phyloP scores from a whole-genome alignment of 2,888 invertebrate species.

The Cephus nigrinus region DNA sequence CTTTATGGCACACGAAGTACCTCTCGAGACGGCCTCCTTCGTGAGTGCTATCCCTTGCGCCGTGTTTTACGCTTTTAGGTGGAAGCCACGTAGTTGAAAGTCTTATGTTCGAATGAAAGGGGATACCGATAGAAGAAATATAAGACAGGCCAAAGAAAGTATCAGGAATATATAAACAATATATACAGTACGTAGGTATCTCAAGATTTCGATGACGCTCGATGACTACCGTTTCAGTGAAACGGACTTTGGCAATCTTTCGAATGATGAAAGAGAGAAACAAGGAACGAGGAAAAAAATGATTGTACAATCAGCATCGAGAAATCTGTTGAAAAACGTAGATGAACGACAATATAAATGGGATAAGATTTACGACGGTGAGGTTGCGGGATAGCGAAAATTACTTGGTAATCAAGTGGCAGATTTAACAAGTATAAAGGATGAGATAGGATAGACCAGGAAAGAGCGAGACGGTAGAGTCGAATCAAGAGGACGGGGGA shows the following conservation, averaged over 20 bases:
- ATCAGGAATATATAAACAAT: not conserved
- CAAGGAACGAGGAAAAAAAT: too few relatives aligned
- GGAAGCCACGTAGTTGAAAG: not conserved
- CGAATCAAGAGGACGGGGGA: not conserved
- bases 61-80: not conserved
- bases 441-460: not conserved
- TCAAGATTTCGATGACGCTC: not conserved
- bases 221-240: not conserved
- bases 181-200: not conserved
- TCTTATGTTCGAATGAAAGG: not conserved
- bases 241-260: not conserved
- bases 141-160: not conserved
- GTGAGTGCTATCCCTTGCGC: not conserved
- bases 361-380: not conserved
- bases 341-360: not conserved
- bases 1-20: constrained; percentile 34
- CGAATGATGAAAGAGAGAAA: too few relatives aligned
- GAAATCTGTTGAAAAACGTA: not conserved
- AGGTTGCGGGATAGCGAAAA: not conserved
- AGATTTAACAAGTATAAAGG: not conserved
- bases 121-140: not conserved
- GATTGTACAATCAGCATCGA: not conserved
- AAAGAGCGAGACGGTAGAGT: not conserved
- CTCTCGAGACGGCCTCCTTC: constrained; percentile 32
- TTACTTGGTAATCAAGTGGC: not conserved